Evolutionary conservation across 1,140 invertebrate species (phyloP), one percentile per base, ranked within the genome.

Genomic region (Lepeophtheirus salmonis): DNA sequence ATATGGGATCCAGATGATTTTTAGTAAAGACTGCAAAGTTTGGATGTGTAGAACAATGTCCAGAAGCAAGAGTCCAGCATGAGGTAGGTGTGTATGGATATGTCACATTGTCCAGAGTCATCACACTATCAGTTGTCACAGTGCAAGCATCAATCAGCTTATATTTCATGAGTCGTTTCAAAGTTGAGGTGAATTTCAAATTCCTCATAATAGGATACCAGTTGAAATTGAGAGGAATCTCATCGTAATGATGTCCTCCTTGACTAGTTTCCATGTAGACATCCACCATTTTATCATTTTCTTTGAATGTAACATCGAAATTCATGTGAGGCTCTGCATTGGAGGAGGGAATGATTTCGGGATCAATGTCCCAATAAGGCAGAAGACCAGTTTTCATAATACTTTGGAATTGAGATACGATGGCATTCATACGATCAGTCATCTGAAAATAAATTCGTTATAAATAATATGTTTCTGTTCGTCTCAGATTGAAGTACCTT

Each of bases 1-100:
- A 65, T n/a, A 18, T 59, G 62, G 2, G 59, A 49, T 12, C 20
- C 17, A 6, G 17, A 17, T 48, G 26, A 23, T 64, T 62, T 50
- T 65, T 65, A n/a, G 56, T 60, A 13, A 65, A 64, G 41, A 65
- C 62, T 12, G 64, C 64, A 53, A 64, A 65, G 13, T 41, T 55
- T 1, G 64, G 64, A 14, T 56, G 23, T 14, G 26, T n/a, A 1
- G 26, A 52, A 23, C 64, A 65, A 50, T 65, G 59, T 3, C 59
- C 64, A 18, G 51, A 56, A 49, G 58, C 60, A 14, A 65, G 56
- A 24, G 64, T 64, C 53, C 60, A 65, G 56, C 64, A 65, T 16
- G 24, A 48, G 55, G 58, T 56, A 10, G 23, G 22, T 4, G 60
- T 51, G 30, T 62, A 53, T 12, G 41, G 25, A 24, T 55, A 49